Percentiles rank a stretch among this genome's conserved stretches.
phyloP scores from a whole-genome alignment of 2,113 vertebrate species.

The Onychostoma macrolepis region DNA sequence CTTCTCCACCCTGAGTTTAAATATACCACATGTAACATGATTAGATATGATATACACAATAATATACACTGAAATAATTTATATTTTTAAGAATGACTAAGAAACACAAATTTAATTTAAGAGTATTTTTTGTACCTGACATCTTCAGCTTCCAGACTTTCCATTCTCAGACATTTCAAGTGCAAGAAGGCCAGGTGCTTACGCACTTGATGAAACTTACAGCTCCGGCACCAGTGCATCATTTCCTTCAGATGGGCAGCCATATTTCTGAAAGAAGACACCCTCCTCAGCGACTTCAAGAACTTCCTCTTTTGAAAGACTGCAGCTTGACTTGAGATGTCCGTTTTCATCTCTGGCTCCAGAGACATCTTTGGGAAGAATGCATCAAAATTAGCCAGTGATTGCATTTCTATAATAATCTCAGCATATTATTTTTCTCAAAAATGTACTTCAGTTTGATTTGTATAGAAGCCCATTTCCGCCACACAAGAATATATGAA shows the following conservation, averaged over 20 bases:
- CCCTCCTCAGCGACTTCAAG: slow-evolving; percentile 52
- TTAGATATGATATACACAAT: background rate
- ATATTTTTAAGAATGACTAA: too few relatives aligned
- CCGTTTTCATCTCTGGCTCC: background rate
- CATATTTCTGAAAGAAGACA: slow-evolving; percentile 63
- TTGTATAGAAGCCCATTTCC: background rate
- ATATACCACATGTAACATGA: background rate
- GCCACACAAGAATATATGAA: too few relatives aligned
- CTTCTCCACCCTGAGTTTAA: slow-evolving; percentile 63
- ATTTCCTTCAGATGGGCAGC: slow-evolving; percentile 59
- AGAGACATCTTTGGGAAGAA: slow-evolving; percentile 4
- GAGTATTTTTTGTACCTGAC: slow-evolving; percentile 62
- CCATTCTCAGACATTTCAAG: slow-evolving; percentile 69
- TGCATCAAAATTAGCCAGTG: background rate
- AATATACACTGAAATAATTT: background rate
- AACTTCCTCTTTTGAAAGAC: slow-evolving; percentile 50
- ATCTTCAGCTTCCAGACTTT: slow-evolving; percentile 65
- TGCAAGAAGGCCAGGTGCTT: slow-evolving; percentile 61
- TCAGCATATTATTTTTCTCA: background rate
- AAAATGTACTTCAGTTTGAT: background rate
- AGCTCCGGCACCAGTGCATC: slow-evolving; percentile 66
- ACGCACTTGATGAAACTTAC: slow-evolving; percentile 58
- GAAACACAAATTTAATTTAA: background rate
- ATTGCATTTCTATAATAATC: background rate
- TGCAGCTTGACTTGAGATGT: background rate